Evolutionary conservation across 2,797 vertebrate genomes (phyloP).

Genomic region (Sciurus carolinensis): DNA sequence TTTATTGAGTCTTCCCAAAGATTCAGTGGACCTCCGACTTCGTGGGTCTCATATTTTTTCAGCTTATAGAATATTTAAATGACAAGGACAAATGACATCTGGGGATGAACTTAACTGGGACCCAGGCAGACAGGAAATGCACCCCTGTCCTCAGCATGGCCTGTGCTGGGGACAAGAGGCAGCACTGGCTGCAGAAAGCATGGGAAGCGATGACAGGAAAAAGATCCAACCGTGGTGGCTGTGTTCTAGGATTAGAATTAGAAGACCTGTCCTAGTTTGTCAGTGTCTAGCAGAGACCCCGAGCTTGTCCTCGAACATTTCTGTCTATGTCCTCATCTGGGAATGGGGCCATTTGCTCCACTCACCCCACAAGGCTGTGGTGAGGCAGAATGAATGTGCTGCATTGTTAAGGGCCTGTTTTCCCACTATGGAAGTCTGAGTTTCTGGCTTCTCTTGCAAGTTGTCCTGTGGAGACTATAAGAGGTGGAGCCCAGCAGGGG

Average conservation of each 20-base stretch:
- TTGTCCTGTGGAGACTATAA: neutral
- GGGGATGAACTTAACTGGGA: neutral
- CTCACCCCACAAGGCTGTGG: rapidly evolving
- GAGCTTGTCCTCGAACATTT: neutral
- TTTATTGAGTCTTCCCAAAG: neutral
- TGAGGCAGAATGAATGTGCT: neutral
- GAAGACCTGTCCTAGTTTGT: neutral
- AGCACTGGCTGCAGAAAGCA: rapidly evolving
- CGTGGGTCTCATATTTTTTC: neutral
- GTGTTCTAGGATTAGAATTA: neutral
- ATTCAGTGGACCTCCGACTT: neutral
- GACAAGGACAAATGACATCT: neutral
- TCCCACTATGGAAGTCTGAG: neutral
- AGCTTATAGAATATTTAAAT: neutral
- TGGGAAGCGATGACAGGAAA: rapidly evolving
- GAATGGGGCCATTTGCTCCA: neutral
- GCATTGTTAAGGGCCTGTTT: neutral
- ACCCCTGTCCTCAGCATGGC: rapidly evolving
- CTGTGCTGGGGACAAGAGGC: neutral
- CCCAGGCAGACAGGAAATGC: neutral
- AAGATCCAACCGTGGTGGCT: no score
- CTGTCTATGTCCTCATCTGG: neutral
- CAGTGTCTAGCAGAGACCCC: neutral
- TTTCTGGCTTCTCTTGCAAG: neutral
- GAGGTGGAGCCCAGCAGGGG: neutral